Evolutionary conservation across 2,888 invertebrate genomes (phyloP).

Genomic region (Coenonympha glycerion): DNA sequence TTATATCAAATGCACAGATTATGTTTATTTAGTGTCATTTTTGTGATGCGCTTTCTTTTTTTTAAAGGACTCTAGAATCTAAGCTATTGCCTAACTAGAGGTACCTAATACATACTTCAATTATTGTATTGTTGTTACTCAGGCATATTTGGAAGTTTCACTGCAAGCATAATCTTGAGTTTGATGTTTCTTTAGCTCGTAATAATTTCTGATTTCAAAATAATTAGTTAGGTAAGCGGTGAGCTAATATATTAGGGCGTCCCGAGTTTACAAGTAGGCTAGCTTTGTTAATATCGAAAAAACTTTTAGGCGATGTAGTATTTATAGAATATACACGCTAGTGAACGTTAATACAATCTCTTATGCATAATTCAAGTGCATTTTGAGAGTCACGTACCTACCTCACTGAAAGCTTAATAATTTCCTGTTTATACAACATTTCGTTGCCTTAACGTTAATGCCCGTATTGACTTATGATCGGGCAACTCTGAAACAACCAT

Average conservation of each 20-base stretch:
- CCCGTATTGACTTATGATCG: conserved; percentile 68
- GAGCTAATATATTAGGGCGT: not conserved
- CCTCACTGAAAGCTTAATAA: conserved; percentile 9
- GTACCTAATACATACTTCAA: not conserved
- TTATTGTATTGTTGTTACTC: not conserved
- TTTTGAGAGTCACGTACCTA: not conserved
- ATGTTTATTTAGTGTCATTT: conserved; percentile 34
- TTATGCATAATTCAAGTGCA: conserved; percentile 13
- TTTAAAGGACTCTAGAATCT: not conserved
- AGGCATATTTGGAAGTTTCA: not conserved
- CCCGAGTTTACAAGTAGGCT: not conserved
- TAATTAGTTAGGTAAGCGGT: too few relatives aligned
- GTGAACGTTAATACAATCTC: conserved; percentile 11
- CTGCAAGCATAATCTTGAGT: not conserved
- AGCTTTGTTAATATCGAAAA: not conserved
- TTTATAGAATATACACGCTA: not conserved
- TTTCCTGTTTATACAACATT: conserved; percentile 26
- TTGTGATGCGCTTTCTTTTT: conserved; percentile 29
- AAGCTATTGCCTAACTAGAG: too few relatives aligned
- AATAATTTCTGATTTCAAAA: not conserved
- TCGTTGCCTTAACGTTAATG: conserved; percentile 31
- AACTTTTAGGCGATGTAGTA: not conserved
- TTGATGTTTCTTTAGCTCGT: not conserved
- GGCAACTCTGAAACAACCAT: conserved; percentile 71
- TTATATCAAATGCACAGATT: conserved; percentile 42